phyloP scores from a whole-genome alignment of 2,888 invertebrate species.

The Ellobium chinense region DNA sequence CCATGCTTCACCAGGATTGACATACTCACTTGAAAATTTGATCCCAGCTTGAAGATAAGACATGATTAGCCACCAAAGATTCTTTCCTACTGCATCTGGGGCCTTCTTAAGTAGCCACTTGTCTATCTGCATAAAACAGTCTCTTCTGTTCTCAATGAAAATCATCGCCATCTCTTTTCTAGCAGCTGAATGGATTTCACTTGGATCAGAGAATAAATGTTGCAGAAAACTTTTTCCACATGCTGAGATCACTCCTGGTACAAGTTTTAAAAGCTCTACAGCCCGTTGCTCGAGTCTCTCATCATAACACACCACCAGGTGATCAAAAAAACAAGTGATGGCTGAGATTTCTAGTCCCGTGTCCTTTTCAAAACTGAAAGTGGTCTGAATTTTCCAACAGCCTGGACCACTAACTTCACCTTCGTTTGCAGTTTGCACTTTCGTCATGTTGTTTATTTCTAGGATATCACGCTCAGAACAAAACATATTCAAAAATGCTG shows the following conservation, averaged over 20 bases:
- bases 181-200: background rate
- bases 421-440: too few species aligned
- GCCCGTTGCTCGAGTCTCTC: background rate
- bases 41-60: background rate
- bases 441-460: too few species aligned
- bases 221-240: background rate
- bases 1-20: too few species aligned
- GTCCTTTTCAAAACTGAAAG: background rate
- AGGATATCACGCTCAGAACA: too few species aligned
- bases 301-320: background rate
- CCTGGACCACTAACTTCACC: too few species aligned
- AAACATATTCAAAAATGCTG: too few species aligned
- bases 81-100: background rate
- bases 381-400: background rate
- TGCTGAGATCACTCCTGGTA: background rate
- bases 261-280: background rate
- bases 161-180: background rate
- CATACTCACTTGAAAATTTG: slow-evolving; percentile 10
- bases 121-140: slow-evolving; percentile 1
- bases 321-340: slow-evolving; percentile 1
- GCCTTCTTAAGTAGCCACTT: slow-evolving; percentile 1
- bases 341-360: background rate
- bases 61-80: background rate
- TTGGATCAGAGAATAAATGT: background rate
- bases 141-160: background rate